phyloP scores from a whole-genome alignment of 2,888 invertebrate genomes.

The Eretmocerus hayati region DNA sequence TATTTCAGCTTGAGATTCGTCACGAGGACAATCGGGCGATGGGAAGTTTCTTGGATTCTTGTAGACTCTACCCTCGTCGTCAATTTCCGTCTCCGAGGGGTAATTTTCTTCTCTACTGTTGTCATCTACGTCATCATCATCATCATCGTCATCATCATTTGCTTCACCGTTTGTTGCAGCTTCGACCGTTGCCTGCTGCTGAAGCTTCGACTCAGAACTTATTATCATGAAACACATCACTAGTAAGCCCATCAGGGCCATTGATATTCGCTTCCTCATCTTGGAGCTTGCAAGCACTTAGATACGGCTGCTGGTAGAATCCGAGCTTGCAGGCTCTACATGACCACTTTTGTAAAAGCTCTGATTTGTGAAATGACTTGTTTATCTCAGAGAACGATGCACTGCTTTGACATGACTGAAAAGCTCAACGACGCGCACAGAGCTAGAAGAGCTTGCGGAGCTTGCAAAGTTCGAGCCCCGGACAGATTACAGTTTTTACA shows the following conservation, averaged over 20 bases:
- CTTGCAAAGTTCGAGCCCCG: conserved; percentile 20
- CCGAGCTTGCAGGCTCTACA: too few species aligned
- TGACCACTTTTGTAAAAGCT: too few species aligned
- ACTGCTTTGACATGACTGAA: not conserved
- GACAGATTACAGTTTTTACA: conserved; percentile 38
- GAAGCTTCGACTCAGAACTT: conserved; percentile 40
- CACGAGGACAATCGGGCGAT: conserved; percentile 75
- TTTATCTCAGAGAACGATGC: conserved; percentile 3
- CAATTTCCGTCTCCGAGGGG: conserved; percentile 52
- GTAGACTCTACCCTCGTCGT: conserved; percentile 75
- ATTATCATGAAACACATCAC: conserved; percentile 33
- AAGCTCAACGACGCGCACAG: not conserved
- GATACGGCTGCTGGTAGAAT: too few species aligned
- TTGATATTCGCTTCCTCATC: conserved; percentile 36
- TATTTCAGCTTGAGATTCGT: conserved; percentile 76
- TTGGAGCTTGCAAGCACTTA: too few species aligned
- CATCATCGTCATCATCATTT: conserved; percentile 50
- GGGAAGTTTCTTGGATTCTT: conserved; percentile 86
- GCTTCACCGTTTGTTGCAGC: conserved; percentile 50
- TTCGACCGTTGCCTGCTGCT: conserved; percentile 37
- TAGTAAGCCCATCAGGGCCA: conserved; percentile 30
- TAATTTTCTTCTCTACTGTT: conserved; percentile 44
- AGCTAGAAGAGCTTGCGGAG: not conserved
- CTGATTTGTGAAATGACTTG: conserved; percentile 1
- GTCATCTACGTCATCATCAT: conserved; percentile 51